Evolutionary conservation across 1,140 invertebrate genomes (phyloP).

Genomic region (Samia ricini): DNA sequence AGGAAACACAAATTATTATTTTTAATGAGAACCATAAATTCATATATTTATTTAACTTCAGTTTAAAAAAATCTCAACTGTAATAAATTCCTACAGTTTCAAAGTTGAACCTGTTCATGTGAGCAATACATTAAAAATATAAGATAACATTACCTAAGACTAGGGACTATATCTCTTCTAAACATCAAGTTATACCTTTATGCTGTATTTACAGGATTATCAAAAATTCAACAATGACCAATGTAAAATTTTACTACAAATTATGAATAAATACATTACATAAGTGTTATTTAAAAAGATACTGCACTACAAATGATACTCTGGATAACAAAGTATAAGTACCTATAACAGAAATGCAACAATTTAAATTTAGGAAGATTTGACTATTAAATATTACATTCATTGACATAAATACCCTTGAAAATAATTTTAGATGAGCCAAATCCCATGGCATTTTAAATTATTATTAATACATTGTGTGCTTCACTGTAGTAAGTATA

Average conservation of each 20-base stretch:
- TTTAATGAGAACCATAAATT: no score
- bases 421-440: no score
- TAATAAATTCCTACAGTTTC: not conserved
- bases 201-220: not conserved
- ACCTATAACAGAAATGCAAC: no score
- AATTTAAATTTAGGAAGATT: no score
- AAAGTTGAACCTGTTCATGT: not conserved
- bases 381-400: not conserved
- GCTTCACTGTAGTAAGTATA: no score
- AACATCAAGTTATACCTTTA: conserved; percentile 47
- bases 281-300: not conserved
- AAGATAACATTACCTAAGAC: conserved; percentile 53
- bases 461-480: no score
- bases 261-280: not conserved
- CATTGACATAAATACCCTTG: no score
- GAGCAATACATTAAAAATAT: not conserved
- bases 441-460: no score
- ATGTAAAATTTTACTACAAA: not conserved
- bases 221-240: not conserved
- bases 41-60: conserved; percentile 22
- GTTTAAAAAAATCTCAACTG: not conserved
- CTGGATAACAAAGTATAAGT: not conserved
- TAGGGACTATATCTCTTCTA: conserved; percentile 46
- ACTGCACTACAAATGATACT: not conserved
- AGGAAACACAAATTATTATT: not conserved